Percentiles rank a stretch among this genome's conserved stretches.
phyloP scores from a whole-genome alignment of 2,113 vertebrate species.

The Numida meleagris region DNA sequence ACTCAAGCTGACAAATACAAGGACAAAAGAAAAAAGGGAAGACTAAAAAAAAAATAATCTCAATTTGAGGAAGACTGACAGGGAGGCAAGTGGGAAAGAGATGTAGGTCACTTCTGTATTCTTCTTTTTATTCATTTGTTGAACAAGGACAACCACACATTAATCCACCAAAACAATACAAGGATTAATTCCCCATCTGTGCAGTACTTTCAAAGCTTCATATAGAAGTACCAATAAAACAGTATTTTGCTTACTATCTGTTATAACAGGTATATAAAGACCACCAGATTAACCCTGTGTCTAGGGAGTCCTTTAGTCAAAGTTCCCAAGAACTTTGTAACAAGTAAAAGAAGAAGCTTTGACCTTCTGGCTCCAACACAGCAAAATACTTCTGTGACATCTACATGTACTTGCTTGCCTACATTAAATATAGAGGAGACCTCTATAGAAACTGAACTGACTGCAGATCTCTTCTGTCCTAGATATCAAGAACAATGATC shows the following conservation, averaged over 20 bases:
- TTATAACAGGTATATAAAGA: not conserved
- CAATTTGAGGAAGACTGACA: not conserved
- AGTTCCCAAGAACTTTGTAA: no score
- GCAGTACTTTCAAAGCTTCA: not conserved
- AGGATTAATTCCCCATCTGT: constrained; percentile 26
- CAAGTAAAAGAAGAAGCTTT: not conserved
- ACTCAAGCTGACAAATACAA: not conserved
- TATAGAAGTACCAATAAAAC: not conserved
- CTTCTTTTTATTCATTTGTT: not conserved
- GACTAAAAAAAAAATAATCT: not conserved
- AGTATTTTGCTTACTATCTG: not conserved
- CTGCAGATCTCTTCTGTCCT: not conserved
- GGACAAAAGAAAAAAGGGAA: not conserved
- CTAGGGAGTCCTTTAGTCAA: not conserved
- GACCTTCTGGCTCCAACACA: not conserved
- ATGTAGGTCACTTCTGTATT: not conserved
- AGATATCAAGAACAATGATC: rapidly evolving
- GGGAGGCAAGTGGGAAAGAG: not conserved
- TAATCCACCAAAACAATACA: constrained; percentile 4
- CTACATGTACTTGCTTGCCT: not conserved
- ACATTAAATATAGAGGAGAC: not conserved
- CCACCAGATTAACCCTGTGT: not conserved
- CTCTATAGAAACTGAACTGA: not conserved
- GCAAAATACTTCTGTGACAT: not conserved
- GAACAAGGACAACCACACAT: not conserved